These are phyloP conservation scores for Diarsia brunnea DNA, from an alignment of 2,888 invertebrate genomes.

Conservation along the genomic window DNA sequence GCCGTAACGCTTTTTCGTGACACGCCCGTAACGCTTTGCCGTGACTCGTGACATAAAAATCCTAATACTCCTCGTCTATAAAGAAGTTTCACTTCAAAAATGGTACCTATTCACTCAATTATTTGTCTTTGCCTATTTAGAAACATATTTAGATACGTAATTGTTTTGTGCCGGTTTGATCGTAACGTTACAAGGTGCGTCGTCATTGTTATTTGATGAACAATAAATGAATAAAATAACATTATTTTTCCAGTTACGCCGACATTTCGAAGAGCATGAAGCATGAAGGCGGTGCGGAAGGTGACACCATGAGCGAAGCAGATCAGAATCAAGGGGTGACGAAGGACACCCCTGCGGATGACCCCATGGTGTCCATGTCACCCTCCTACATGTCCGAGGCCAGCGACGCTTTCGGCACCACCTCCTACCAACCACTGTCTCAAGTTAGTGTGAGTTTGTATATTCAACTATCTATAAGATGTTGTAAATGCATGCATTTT, in stretches of 20 bases:
- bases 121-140: no score
- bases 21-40: no score
- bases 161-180: background rate
- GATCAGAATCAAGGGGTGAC: constrained; percentile 63
- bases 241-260: constrained; percentile 89
- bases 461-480: background rate
- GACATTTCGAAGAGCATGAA: constrained; percentile 92
- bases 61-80: no score
- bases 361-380: constrained; percentile 73
- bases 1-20: no score
- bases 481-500: constrained; percentile 3
- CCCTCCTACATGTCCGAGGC: constrained; percentile 82
- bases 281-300: constrained; percentile 72
- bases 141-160: background rate
- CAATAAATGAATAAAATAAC: background rate
- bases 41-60: no score
- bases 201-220: background rate
- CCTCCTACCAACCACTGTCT: constrained; percentile 74
- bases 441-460: constrained; percentile 69
- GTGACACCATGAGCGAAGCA: constrained; percentile 67
- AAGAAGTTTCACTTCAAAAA: no score
- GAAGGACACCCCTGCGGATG: constrained; percentile 73
- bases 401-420: constrained; percentile 74
- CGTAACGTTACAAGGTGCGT: background rate
- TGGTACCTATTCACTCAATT: no score